phyloP scores from a whole-genome alignment of 2,888 invertebrate species.

The Brachyptera risi region DNA sequence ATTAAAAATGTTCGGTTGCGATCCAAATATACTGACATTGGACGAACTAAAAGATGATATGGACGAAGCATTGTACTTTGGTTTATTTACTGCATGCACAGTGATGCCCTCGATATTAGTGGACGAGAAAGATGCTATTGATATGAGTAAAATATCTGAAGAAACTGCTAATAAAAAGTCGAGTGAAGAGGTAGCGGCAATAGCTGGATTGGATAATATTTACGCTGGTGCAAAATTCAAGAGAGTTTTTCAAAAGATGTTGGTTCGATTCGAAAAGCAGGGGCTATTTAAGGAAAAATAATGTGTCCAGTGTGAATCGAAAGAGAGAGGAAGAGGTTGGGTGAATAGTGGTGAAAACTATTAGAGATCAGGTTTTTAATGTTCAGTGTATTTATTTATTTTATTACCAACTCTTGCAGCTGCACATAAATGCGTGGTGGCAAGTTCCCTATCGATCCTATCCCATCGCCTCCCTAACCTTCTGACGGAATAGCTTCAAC shows the following conservation, averaged over 20 bases:
- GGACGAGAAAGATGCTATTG: neutral
- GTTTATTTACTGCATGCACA: neutral
- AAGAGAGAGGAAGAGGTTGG: too few relatives aligned
- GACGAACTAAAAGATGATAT: neutral
- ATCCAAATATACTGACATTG: neutral
- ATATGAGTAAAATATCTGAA: too few relatives aligned
- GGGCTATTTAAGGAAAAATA: neutral
- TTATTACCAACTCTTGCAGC: too few relatives aligned
- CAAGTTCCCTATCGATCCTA: too few relatives aligned
- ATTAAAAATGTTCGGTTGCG: slow-evolving; percentile 1
- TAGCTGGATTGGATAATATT: neutral
- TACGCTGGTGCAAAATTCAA: neutral
- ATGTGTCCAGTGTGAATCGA: too few relatives aligned
- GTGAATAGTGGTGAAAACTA: too few relatives aligned
- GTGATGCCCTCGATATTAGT: neutral
- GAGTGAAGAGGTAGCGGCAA: neutral
- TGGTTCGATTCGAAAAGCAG: neutral
- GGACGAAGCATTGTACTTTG: neutral
- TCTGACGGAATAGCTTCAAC: too few relatives aligned
- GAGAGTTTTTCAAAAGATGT: neutral
- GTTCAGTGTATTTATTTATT: neutral
- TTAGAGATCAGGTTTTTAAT: neutral
- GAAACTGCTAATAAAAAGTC: too few relatives aligned
- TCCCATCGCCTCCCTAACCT: too few relatives aligned
- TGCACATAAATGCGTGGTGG: too few relatives aligned